Evolutionary conservation across 1,140 invertebrate species (phyloP).

Genomic region (Leptestheria dahalacensis): DNA sequence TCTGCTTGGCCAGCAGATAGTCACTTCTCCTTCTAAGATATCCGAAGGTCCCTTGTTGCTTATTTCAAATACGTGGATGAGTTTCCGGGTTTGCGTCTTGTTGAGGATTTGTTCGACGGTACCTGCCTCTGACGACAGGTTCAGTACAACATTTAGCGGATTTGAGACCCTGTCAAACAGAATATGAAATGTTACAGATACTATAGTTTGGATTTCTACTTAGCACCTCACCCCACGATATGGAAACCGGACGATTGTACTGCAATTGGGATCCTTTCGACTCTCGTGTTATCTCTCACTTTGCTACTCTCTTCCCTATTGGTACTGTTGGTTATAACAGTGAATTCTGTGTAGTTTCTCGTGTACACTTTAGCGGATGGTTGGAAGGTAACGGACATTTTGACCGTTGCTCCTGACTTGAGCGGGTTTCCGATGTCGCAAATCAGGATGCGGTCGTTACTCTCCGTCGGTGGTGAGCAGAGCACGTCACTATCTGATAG

Average conservation of each 20-base stretch:
- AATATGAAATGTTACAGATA: neutral
- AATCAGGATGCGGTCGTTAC: constrained; percentile 50
- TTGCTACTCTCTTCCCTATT: constrained; percentile 45
- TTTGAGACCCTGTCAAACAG: neutral
- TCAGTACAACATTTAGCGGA: neutral
- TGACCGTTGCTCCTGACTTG: constrained; percentile 27
- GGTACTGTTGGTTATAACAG: constrained; percentile 61
- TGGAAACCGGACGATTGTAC: neutral
- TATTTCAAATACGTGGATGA: neutral
- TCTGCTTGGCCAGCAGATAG: neutral
- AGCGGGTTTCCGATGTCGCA: constrained; percentile 53
- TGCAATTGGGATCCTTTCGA: neutral
- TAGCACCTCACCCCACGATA: neutral
- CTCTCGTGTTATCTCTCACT: neutral
- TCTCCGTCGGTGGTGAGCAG: constrained; percentile 42
- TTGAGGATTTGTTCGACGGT: neutral
- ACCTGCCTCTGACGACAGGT: neutral
- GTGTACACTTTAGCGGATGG: constrained; percentile 47
- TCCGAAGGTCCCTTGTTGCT: constrained; percentile 1
- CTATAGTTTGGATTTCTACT: neutral
- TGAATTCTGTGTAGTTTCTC: constrained; percentile 50
- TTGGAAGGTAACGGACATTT: constrained; percentile 54
- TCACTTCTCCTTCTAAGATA: neutral
- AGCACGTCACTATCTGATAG: constrained; percentile 40
- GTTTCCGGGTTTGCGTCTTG: neutral